Conservation (phyloP, 1,140 invertebrate species). For the Caenorhabditis tropicalis region DNA sequence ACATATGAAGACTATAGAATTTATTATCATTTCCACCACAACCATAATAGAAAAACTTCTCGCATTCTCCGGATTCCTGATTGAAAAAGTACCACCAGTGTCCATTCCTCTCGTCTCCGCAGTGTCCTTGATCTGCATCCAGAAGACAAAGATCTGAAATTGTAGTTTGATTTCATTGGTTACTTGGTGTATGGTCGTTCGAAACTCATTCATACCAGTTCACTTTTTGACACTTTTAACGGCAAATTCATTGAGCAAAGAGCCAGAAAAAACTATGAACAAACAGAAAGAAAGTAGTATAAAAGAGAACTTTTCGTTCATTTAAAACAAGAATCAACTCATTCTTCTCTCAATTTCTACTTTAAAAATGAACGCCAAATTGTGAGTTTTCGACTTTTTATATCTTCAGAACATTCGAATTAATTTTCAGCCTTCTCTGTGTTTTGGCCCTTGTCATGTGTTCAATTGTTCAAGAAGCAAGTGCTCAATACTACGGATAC, state of each 20-base stretch:
- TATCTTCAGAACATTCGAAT: too few species aligned
- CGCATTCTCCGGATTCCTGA: constrained; percentile 57
- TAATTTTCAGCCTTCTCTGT: constrained; percentile 6
- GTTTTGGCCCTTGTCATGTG: background rate
- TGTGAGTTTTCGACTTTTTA: constrained; percentile 1
- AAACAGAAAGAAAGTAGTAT: background rate
- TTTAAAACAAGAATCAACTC: background rate
- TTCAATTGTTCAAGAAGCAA: constrained; percentile 10
- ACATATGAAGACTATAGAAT: constrained; percentile 64
- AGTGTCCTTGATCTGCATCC: constrained; percentile 57
- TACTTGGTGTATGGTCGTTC: background rate
- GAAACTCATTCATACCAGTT: background rate
- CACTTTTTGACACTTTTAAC: constrained; percentile 5
- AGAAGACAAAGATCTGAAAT: constrained; percentile 57
- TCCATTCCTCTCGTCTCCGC: constrained; percentile 56
- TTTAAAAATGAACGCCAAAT: constrained; percentile 14
- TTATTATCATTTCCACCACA: constrained; percentile 66
- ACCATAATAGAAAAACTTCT: constrained; percentile 65
- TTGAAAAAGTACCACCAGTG: constrained; percentile 68
- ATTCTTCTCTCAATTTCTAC: constrained; percentile 24
- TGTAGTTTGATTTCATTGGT: background rate
- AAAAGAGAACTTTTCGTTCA: background rate
- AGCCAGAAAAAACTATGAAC: background rate
- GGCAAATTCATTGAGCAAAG: background rate
- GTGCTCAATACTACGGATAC: constrained; percentile 21